Conservation (phyloP, 1,140 invertebrate genomes). For the Drosophila sp. region DNA sequence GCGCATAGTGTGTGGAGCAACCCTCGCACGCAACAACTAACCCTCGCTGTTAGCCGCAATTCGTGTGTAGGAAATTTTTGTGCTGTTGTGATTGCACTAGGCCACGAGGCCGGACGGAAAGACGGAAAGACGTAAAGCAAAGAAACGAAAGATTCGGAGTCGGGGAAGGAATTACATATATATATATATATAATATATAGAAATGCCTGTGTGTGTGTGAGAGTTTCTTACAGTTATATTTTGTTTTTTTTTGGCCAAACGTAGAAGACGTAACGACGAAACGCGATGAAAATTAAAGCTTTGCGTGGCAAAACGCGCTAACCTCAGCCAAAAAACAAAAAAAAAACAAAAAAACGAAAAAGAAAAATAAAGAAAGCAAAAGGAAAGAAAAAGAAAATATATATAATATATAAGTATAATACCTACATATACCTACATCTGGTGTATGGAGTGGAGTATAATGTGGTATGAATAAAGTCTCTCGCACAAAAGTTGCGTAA, state of each 20-base stretch:
- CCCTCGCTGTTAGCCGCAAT: slow-evolving; percentile 9
- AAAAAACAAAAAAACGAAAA: slow-evolving; percentile 30
- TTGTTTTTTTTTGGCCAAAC: background rate
- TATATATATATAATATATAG: background rate
- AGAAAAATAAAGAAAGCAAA: slow-evolving; percentile 28
- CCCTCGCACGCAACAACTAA: slow-evolving; percentile 14
- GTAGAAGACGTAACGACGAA: slow-evolving; percentile 45
- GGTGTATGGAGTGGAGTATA: background rate
- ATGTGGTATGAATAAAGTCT: slow-evolving; percentile 9
- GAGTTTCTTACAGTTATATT: background rate
- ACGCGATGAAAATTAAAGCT: slow-evolving; percentile 80
- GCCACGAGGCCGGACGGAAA: slow-evolving; percentile 48
- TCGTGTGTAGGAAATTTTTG: slow-evolving; percentile 17
- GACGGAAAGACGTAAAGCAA: slow-evolving; percentile 10
- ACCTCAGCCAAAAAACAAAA: slow-evolving; percentile 37
- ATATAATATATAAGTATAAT: slow-evolving; percentile 12
- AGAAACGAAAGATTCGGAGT: slow-evolving; percentile 4
- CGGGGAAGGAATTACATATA: slow-evolving; percentile 4
- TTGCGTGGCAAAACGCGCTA: slow-evolving; percentile 76
- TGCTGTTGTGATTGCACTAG: slow-evolving; percentile 47
- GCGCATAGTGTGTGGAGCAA: slow-evolving; percentile 3
- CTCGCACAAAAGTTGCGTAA: slow-evolving; percentile 39
- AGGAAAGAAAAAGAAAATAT: slow-evolving; percentile 25
- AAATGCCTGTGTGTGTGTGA: background rate
- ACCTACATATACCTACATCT: background rate